These are phyloP conservation scores for Clinocottus analis DNA, from an alignment of 2,113 vertebrate genomes.

Conservation along the genomic window DNA sequence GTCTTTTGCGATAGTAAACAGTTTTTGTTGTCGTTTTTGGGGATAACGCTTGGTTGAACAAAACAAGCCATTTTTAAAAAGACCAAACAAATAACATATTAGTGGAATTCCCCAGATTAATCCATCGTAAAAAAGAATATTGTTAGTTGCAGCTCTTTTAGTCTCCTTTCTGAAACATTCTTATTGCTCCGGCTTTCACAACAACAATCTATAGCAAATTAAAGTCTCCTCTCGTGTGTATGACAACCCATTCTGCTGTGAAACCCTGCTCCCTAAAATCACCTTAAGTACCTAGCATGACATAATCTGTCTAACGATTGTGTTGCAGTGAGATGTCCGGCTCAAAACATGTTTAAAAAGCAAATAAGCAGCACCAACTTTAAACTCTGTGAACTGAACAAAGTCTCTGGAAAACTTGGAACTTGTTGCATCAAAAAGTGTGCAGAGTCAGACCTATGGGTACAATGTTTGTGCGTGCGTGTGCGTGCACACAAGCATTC, in stretches of 20 bases:
- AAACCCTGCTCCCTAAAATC: neutral
- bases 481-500: conserved; percentile 15
- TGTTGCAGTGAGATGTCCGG: neutral
- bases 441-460: neutral
- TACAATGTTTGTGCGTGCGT: neutral
- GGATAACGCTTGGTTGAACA: neutral
- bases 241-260: neutral
- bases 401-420: conserved; percentile 18
- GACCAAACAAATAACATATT: neutral
- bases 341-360: conserved; percentile 7
- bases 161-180: too few relatives aligned
- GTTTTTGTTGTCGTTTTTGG: neutral
- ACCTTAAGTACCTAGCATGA: neutral
- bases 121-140: neutral
- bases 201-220: neutral
- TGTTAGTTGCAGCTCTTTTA: too few relatives aligned
- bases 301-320: neutral
- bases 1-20: neutral
- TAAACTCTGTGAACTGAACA: neutral
- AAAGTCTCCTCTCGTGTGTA: neutral
- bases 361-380: neutral
- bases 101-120: neutral
- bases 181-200: neutral
- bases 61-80: neutral
- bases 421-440: conserved; percentile 3